These are phyloP conservation scores for Sphaerophoria taeniata DNA, from an alignment of 2,888 invertebrate species.

Conservation along the genomic window DNA sequence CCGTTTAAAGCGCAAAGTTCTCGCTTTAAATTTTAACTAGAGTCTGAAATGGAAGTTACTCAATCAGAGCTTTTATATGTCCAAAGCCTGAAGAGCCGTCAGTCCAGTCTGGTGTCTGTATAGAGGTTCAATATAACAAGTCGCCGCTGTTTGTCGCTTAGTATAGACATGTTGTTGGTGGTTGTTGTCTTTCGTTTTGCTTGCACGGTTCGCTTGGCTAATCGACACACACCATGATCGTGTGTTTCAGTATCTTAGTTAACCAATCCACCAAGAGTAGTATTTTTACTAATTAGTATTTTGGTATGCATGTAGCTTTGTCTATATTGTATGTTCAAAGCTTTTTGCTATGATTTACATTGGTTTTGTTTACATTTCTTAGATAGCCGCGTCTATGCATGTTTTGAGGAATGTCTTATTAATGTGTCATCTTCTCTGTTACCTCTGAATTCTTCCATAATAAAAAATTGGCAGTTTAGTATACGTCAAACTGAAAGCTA, in stretches of 20 bases:
- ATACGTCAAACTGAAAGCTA: too few relatives aligned
- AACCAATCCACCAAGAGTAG: not conserved
- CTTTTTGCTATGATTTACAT: too few relatives aligned
- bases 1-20: constrained; percentile 64
- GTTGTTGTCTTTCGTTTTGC: constrained; percentile 39
- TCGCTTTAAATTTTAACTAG: constrained; percentile 74
- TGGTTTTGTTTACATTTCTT: too few relatives aligned
- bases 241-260: constrained; percentile 28
- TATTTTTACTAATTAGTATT: not conserved
- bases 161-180: not conserved
- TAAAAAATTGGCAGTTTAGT: too few relatives aligned
- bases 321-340: not conserved
- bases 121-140: constrained; percentile 44
- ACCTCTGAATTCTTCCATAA: too few relatives aligned
- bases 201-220: constrained; percentile 42
- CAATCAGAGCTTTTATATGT: constrained; percentile 71
- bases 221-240: constrained; percentile 24
- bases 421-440: not conserved
- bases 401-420: not conserved
- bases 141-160: constrained; percentile 18
- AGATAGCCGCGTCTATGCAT: not conserved
- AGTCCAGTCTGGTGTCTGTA: not conserved
- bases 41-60: constrained; percentile 75
- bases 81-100: constrained; percentile 57
- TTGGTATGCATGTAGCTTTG: constrained; percentile 16